A percentile compares a stretch with the other conserved stretches of the same genome.
Evolutionary conservation across 37 sponge, comb jelly and placozoan genomes (phyloP).

Genomic region (Axinella damicornis): DNA sequence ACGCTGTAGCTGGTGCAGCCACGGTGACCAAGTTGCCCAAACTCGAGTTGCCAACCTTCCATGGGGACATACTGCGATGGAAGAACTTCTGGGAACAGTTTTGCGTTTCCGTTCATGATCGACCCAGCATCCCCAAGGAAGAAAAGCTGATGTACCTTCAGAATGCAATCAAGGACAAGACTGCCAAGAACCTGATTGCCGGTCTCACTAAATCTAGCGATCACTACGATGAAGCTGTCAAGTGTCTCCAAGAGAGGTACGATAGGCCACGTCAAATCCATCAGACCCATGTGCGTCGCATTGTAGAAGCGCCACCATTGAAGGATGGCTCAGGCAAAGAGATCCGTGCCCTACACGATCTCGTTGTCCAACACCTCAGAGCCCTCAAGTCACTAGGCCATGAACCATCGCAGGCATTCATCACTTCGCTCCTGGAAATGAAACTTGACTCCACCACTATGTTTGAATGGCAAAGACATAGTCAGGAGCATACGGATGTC

Average conservation of each 20-base stretch:
- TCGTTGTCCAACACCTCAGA: slow-evolving; percentile 39
- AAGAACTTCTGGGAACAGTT: slow-evolving; percentile 56
- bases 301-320: slow-evolving; percentile 25
- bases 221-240: slow-evolving; percentile 44
- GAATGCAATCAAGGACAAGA: slow-evolving; percentile 37
- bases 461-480: slow-evolving; percentile 65
- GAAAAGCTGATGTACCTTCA: slow-evolving; percentile 49
- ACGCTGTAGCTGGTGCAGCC: neutral
- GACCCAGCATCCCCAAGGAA: slow-evolving; percentile 25
- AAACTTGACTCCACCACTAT: slow-evolving; percentile 43
- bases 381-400: slow-evolving; percentile 28
- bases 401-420: slow-evolving; percentile 29
- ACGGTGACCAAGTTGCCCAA: slow-evolving; percentile 43
- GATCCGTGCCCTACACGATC: slow-evolving; percentile 37
- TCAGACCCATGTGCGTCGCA: slow-evolving; percentile 31
- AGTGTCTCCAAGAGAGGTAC: slow-evolving; percentile 37
- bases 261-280: slow-evolving; percentile 41
- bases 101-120: slow-evolving; percentile 44
- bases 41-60: slow-evolving; percentile 41
- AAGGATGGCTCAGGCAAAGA: slow-evolving; percentile 47
- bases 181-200: slow-evolving; percentile 41
- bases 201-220: slow-evolving; percentile 46
- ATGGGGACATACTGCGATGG: slow-evolving; percentile 48
- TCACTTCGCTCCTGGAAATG: slow-evolving; percentile 50
- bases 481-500: slow-evolving; percentile 30